Evolutionary conservation across 2,888 invertebrate genomes (phyloP), one percentile per base, ranked within the genome.

Genomic region (Cantharis nigra): DNA sequence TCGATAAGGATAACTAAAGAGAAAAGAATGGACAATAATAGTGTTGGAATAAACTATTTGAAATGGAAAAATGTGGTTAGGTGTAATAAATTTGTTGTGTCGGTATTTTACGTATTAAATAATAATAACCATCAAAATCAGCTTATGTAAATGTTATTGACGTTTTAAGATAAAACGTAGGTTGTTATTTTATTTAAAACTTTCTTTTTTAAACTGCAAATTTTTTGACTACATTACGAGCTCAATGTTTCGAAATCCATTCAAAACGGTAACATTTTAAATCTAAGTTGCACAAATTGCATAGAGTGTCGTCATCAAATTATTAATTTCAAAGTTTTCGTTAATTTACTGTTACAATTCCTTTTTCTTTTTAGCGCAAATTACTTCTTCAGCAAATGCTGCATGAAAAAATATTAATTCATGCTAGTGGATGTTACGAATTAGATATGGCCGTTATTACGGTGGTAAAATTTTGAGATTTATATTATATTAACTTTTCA

Each of bases 381-480:
- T 9, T 30, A n/a, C 18, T 75, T 14, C 30, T 75, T 14, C 62
- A 71, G 11, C 75, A 75, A 63, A 18, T 75, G 62, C 4, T 69
- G 20, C 75, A 75, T 9, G 71, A 75, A 69, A 71, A 65, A 63
- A 69, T 75, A 18, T 16, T 71, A 7, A 11, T 75, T 18, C 62
- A 23, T 30, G 75, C 75, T 7, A 18, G 63, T 11, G 75, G 71
- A 62, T 75, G 65, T 71, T 75, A 75, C n/a, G 62, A 16, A 18
- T 49, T 75, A 62, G 71, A 75, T 62, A 75, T 75, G 75, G 23
- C 67, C 3, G 75, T 69, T 49, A 16, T 71, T 28, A 75, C 75
- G 9, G 14, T 49, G 23, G 75, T 75, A 75, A 75, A 28, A n/a
- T 67, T 9, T 16, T 23, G 3, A 13, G 3, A 67, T 10, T 0